Percentiles rank a stretch among this genome's conserved stretches.
phyloP scores from a whole-genome alignment of 2,888 invertebrate genomes.

The Heliconius ethilla region DNA sequence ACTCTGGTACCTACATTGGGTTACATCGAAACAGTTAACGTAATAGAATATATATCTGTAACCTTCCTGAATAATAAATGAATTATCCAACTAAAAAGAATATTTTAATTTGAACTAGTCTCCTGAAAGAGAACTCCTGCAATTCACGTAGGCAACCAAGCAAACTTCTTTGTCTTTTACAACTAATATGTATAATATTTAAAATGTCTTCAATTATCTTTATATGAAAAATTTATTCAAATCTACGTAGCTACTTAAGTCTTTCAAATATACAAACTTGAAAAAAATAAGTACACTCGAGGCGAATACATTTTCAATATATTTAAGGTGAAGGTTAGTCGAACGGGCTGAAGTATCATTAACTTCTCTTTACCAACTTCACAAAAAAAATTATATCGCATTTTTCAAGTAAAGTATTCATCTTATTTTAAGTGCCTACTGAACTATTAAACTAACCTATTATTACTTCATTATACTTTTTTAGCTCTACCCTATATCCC shows the following conservation, averaged over 20 bases:
- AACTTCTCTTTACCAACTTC: background rate
- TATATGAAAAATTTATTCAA: background rate
- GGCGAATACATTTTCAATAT: background rate
- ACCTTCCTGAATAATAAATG: too few relatives aligned
- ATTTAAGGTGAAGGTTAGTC: constrained; percentile 1
- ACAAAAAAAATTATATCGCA: background rate
- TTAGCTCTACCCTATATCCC: too few relatives aligned
- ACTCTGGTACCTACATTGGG: too few relatives aligned
- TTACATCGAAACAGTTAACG: too few relatives aligned
- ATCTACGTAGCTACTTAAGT: background rate
- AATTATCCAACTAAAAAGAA: too few relatives aligned
- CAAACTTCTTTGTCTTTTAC: too few relatives aligned
- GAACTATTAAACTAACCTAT: background rate
- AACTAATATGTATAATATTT: too few relatives aligned
- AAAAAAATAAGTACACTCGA: background rate
- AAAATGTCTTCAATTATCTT: background rate
- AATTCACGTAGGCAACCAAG: background rate
- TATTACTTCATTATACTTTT: too few relatives aligned
- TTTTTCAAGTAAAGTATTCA: background rate
- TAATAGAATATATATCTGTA: too few relatives aligned
- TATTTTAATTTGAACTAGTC: too few relatives aligned
- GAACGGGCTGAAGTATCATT: background rate
- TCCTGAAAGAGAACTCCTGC: too few relatives aligned
- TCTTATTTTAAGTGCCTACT: too few relatives aligned
- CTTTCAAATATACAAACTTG: background rate